Percentiles rank a stretch among this genome's conserved stretches.
phyloP scores from a whole-genome alignment of 2,113 vertebrate genomes.

The Embiotoca jacksoni region DNA sequence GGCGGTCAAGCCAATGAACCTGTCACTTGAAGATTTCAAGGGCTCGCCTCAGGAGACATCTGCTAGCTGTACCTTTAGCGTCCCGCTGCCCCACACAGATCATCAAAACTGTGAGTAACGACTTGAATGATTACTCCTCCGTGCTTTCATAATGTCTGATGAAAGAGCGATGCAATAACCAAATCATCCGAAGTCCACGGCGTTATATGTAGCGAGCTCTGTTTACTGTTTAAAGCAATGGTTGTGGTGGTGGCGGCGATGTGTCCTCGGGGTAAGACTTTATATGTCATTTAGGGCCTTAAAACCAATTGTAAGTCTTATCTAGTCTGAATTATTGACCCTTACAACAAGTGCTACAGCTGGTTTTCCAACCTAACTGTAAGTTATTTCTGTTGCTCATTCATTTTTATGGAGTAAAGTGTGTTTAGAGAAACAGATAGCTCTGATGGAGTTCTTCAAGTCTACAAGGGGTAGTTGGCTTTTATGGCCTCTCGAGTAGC shows the following conservation, averaged over 20 bases:
- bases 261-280: slow-evolving; percentile 42
- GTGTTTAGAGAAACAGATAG: slow-evolving; percentile 23
- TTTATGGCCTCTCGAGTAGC: slow-evolving; percentile 31
- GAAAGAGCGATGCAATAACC: slow-evolving; percentile 42
- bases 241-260: slow-evolving; percentile 2
- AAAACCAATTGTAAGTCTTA: slow-evolving; percentile 45
- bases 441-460: slow-evolving; percentile 9
- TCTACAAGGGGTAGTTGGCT: slow-evolving; percentile 37
- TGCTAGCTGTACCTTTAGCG: neutral
- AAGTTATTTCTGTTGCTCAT: slow-evolving; percentile 38
- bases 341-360: slow-evolving; percentile 35
- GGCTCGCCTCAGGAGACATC: slow-evolving; percentile 14
- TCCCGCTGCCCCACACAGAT: neutral
- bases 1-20: slow-evolving; percentile 50
- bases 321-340: slow-evolving; percentile 50
- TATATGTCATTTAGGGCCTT: slow-evolving; percentile 22
- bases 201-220: slow-evolving; percentile 6
- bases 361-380: slow-evolving; percentile 11
- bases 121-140: slow-evolving; percentile 19
- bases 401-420: slow-evolving; percentile 49
- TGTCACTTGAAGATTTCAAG: slow-evolving; percentile 38
- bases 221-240: slow-evolving; percentile 40
- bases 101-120: slow-evolving; percentile 16
- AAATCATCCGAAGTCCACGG: neutral
- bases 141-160: slow-evolving; percentile 41